phyloP scores from a whole-genome alignment of 1,140 invertebrate species.

The Anadara kagoshimensis region DNA sequence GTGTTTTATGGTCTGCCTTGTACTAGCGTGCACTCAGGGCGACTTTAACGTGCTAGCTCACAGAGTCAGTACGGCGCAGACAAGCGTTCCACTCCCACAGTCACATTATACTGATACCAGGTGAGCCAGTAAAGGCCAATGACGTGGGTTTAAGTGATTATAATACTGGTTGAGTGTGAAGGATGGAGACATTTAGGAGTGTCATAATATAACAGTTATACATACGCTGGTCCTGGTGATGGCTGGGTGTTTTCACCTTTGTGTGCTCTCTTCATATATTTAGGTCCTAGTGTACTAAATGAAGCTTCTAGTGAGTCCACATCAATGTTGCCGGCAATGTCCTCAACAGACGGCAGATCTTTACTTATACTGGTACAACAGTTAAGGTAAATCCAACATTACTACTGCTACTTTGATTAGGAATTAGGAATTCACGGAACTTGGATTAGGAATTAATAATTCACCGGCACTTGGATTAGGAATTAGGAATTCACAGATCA shows the following conservation, averaged over 20 bases:
- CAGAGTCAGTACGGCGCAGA: too few relatives aligned
- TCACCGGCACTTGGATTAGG: neutral
- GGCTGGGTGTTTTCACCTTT: constrained; percentile 51
- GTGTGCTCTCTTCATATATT: constrained; percentile 83
- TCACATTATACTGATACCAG: too few relatives aligned
- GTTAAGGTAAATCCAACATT: constrained; percentile 34
- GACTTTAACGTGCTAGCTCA: too few relatives aligned
- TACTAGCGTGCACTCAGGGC: too few relatives aligned
- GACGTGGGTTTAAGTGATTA: too few relatives aligned
- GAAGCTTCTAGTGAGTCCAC: constrained; percentile 90
- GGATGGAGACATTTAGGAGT: too few relatives aligned
- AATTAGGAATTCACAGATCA: neutral
- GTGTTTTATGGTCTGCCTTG: too few relatives aligned
- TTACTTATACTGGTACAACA: constrained; percentile 68
- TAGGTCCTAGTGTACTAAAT: constrained; percentile 90
- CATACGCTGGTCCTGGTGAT: constrained; percentile 63
- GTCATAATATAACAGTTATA: constrained; percentile 15
- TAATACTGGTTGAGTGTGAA: too few relatives aligned
- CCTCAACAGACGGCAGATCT: constrained; percentile 80
- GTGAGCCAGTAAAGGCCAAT: too few relatives aligned
- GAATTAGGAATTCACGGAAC: too few relatives aligned
- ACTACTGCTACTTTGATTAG: too few relatives aligned
- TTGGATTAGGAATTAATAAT: constrained; percentile 7
- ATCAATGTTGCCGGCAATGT: constrained; percentile 81
- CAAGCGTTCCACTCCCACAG: too few relatives aligned